These are phyloP conservation scores for Drosophila bipectinata DNA, from an alignment of 1,140 invertebrate genomes.

Conservation along the genomic window DNA sequence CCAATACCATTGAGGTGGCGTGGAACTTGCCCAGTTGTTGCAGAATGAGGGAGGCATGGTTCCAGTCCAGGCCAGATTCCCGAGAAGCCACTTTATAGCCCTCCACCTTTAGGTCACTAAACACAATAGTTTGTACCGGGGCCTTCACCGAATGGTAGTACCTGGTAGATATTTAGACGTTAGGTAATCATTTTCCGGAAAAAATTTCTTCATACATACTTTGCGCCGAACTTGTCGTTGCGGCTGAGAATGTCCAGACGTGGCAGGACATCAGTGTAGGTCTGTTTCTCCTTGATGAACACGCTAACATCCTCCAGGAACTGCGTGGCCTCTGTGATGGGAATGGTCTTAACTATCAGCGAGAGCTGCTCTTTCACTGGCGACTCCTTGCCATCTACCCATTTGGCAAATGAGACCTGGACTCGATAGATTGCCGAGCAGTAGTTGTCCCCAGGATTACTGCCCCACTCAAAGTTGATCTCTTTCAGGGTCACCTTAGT, in stretches of 20 bases:
- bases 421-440: conserved; percentile 77
- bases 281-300: conserved; percentile 76
- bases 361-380: conserved; percentile 46
- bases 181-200: neutral
- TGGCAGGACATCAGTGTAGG: conserved; percentile 70
- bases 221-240: conserved; percentile 64
- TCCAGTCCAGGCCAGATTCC: conserved; percentile 69
- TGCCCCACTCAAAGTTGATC: conserved; percentile 74
- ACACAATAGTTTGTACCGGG: conserved; percentile 76
- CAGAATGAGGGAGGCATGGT: conserved; percentile 64
- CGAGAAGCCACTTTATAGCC: conserved; percentile 71
- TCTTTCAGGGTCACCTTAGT: conserved; percentile 55
- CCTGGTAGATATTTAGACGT: conserved; percentile 20
- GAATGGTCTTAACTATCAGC: conserved; percentile 77
- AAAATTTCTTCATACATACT: conserved; percentile 36
- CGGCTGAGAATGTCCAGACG: conserved; percentile 62
- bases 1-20: conserved; percentile 79
- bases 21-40: conserved; percentile 73
- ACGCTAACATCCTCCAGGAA: conserved; percentile 74
- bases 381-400: conserved; percentile 31
- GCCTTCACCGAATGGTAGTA: conserved; percentile 84
- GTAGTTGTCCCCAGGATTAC: conserved; percentile 78
- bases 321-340: conserved; percentile 61
- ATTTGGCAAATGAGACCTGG: conserved; percentile 47
- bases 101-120: conserved; percentile 70